Percentiles rank a stretch among this genome's conserved stretches.
Evolutionary conservation across 2,797 vertebrate genomes (phyloP).

Genomic region (Siniperca obscura): DNA sequence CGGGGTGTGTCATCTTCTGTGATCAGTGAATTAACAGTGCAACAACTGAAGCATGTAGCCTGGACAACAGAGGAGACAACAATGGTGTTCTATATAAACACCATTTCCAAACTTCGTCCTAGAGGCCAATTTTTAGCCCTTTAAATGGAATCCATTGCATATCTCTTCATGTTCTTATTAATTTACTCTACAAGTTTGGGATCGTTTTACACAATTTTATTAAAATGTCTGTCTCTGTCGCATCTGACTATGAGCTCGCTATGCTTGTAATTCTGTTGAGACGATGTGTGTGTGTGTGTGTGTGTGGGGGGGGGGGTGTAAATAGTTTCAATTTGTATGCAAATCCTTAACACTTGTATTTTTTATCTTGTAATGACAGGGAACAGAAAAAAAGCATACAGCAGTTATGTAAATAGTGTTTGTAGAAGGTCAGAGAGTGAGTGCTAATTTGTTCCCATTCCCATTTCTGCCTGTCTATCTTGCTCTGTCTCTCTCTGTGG

Average conservation of each 20-base stretch:
- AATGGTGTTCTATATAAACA: background rate
- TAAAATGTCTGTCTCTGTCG: conserved; percentile 31
- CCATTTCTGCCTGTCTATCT: conserved; percentile 14
- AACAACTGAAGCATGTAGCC: background rate
- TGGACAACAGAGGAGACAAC: background rate
- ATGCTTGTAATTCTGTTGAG: conserved; percentile 65
- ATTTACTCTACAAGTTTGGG: conserved; percentile 52
- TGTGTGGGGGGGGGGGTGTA: conserved; percentile 13
- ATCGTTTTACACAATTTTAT: conserved; percentile 57
- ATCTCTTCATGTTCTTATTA: conserved; percentile 48
- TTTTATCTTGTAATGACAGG: conserved; percentile 77
- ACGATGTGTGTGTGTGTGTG: conserved; percentile 28
- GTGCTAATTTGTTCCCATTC: conserved; percentile 69
- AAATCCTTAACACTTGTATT: conserved; percentile 69
- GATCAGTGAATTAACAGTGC: conserved; percentile 9
- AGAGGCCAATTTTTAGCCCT: conserved; percentile 10
- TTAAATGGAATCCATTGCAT: conserved; percentile 32
- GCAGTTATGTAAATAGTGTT: conserved; percentile 64
- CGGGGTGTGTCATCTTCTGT: background rate
- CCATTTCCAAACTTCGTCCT: conserved; percentile 1
- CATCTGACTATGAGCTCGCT: conserved; percentile 29
- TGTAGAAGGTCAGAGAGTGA: conserved; percentile 62
- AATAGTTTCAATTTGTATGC: conserved; percentile 83
- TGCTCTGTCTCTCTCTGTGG: conserved; percentile 12
- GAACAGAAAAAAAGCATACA: conserved; percentile 40